phyloP scores from a whole-genome alignment of 2,113 vertebrate genomes.

The Rhinolophus ferrumequinum region DNA sequence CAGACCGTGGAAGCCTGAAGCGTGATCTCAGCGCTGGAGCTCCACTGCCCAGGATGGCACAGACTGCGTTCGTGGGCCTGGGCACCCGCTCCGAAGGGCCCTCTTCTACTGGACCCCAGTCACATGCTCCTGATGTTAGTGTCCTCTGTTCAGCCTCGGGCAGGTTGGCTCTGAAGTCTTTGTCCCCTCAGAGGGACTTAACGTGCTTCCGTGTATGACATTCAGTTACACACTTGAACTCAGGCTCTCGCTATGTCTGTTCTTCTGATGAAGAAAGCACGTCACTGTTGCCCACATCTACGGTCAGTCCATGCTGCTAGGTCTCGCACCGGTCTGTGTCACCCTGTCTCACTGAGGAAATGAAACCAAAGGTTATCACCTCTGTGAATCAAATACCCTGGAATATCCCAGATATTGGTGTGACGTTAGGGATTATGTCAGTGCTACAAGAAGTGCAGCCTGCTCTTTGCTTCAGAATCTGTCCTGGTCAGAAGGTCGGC shows the following conservation, averaged over 20 bases:
- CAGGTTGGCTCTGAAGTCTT: neutral
- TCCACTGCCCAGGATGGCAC: too few relatives aligned
- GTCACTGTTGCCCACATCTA: too few relatives aligned
- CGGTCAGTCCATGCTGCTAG: fast-evolving
- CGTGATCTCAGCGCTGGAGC: fast-evolving
- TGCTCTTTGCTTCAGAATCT: neutral
- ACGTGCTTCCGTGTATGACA: neutral
- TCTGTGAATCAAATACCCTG: neutral
- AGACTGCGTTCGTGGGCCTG: neutral
- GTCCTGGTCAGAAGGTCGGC: too few relatives aligned
- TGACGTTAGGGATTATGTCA: neutral
- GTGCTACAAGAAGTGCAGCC: too few relatives aligned
- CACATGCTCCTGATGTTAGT: neutral
- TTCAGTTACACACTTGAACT: neutral
- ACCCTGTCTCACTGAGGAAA: neutral
- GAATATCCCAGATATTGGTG: neutral
- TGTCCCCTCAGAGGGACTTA: neutral
- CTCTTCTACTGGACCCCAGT: neutral
- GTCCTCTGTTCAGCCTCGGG: neutral
- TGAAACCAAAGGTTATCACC: neutral
- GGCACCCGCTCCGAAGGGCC: too few relatives aligned
- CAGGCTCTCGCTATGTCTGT: neutral
- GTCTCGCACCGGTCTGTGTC: fast-evolving
- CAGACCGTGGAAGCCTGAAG: neutral
- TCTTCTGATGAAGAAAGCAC: neutral